A percentile compares a stretch with the other conserved stretches of the same genome.
phyloP scores from a whole-genome alignment of 1,140 invertebrate genomes.

The Drosophila takahashii region DNA sequence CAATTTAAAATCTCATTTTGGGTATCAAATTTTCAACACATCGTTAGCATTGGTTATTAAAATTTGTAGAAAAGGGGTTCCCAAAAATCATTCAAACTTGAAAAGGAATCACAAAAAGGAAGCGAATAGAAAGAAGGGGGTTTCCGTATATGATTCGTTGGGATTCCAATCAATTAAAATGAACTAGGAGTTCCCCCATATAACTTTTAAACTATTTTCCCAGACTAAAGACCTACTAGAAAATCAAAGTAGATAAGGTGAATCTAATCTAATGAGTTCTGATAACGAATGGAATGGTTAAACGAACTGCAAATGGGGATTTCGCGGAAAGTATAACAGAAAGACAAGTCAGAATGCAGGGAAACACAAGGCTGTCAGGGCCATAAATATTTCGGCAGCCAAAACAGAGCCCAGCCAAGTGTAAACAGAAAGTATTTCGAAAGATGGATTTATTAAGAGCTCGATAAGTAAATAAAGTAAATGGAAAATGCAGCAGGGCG shows the following conservation, averaged over 20 bases:
- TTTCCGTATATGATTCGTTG: not conserved
- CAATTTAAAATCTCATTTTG: constrained; percentile 50
- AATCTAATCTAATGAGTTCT: constrained; percentile 12
- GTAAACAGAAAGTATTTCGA: constrained; percentile 54
- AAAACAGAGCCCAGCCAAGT: constrained; percentile 15
- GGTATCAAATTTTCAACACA: constrained; percentile 65
- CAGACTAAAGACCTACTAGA: not conserved
- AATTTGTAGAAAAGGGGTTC: not conserved
- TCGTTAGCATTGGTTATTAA: constrained; percentile 45
- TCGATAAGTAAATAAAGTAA: constrained; percentile 36
- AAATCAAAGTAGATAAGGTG: constrained; percentile 2
- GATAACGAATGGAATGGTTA: constrained; percentile 40
- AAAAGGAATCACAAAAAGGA: not conserved
- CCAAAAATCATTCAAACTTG: not conserved
- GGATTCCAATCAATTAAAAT: not conserved
- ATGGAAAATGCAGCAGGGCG: constrained; percentile 12
- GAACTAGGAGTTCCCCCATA: not conserved
- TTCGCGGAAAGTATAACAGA: constrained; percentile 3
- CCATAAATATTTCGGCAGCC: constrained; percentile 58
- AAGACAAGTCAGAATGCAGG: constrained; percentile 20
- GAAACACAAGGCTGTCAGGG: constrained; percentile 31
- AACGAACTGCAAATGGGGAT: constrained; percentile 28
- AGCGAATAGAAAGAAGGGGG: not conserved
- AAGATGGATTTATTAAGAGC: constrained; percentile 41
- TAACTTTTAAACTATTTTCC: not conserved